Percentiles rank a stretch among this genome's conserved stretches.
Evolutionary conservation across 2,888 invertebrate genomes (phyloP).

Genomic region (Chrysomela aeneicollis): DNA sequence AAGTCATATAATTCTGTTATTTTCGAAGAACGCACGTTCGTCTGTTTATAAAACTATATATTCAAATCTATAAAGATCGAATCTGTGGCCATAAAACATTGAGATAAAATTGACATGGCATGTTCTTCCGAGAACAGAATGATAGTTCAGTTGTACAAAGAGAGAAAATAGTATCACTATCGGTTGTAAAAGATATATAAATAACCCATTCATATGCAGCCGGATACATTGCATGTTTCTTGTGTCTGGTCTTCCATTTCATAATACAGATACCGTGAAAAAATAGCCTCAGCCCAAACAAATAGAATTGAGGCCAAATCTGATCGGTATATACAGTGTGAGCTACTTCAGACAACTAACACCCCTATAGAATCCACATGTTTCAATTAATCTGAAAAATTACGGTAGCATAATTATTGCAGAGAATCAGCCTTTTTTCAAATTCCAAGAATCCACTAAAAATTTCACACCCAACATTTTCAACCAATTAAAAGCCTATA

Average conservation of each 20-base stretch:
- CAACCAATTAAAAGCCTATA: too few species aligned
- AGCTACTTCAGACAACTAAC: too few species aligned
- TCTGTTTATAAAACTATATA: conserved; percentile 14
- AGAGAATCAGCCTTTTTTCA: too few species aligned
- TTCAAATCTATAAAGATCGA: conserved; percentile 22
- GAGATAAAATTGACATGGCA: conserved; percentile 14
- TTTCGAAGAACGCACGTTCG: conserved; percentile 19
- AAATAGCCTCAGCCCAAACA: neutral
- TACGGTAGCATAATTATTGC: too few species aligned
- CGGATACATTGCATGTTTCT: conserved; percentile 1
- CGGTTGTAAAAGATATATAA: conserved; percentile 36
- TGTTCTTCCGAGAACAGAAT: conserved; percentile 13
- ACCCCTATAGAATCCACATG: too few species aligned
- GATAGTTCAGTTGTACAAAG: conserved; percentile 18
- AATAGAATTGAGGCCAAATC: too few species aligned
- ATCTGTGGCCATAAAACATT: conserved; percentile 16
- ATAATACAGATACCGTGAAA: neutral
- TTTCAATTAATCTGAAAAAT: too few species aligned
- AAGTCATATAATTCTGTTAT: neutral
- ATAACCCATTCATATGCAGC: conserved; percentile 35
- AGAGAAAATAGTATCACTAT: conserved; percentile 30
- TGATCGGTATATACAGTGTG: neutral
- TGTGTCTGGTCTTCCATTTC: conserved; percentile 10
- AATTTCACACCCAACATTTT: too few species aligned
- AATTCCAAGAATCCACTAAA: too few species aligned